Evolutionary conservation across 2,888 invertebrate genomes (phyloP).

Genomic region (Sesamia inferens): DNA sequence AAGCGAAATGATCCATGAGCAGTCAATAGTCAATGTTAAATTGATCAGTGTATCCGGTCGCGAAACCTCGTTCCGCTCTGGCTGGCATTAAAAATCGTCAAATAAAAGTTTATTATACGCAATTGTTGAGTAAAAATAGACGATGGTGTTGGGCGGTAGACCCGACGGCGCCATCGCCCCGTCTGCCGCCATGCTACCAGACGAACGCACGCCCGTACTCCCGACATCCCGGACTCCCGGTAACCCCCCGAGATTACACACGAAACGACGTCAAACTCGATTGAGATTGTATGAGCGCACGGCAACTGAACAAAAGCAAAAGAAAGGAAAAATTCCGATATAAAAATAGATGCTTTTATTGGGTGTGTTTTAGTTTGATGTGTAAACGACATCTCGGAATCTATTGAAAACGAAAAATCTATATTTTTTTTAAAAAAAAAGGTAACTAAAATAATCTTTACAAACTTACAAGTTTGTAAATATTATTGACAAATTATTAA

Average conservation of each 20-base stretch:
- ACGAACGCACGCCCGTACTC: constrained; percentile 63
- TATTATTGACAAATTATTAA: too few species aligned
- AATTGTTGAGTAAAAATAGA: constrained; percentile 73
- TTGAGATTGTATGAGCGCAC: constrained; percentile 61
- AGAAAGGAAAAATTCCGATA: constrained; percentile 13
- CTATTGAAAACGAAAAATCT: neutral
- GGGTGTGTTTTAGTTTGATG: constrained; percentile 9
- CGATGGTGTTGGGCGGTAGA: constrained; percentile 77
- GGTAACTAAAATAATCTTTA: too few species aligned
- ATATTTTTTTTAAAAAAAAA: too few species aligned
- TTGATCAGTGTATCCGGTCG: constrained; percentile 33
- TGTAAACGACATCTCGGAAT: constrained; percentile 10
- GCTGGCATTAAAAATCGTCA: constrained; percentile 48
- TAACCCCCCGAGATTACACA: constrained; percentile 69
- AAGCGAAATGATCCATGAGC: constrained; percentile 23
- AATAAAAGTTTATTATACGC: constrained; percentile 55
- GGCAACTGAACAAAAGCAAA: constrained; percentile 34
- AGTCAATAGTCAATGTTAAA: constrained; percentile 22
- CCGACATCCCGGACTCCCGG: constrained; percentile 61
- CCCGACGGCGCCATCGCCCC: constrained; percentile 76
- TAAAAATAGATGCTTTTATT: constrained; percentile 27
- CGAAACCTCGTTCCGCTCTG: constrained; percentile 37
- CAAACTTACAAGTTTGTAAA: too few species aligned
- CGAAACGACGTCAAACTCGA: constrained; percentile 69
- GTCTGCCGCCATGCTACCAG: constrained; percentile 62